phyloP scores from a whole-genome alignment of 2,113 vertebrate genomes.

The Nannospalax galili region DNA sequence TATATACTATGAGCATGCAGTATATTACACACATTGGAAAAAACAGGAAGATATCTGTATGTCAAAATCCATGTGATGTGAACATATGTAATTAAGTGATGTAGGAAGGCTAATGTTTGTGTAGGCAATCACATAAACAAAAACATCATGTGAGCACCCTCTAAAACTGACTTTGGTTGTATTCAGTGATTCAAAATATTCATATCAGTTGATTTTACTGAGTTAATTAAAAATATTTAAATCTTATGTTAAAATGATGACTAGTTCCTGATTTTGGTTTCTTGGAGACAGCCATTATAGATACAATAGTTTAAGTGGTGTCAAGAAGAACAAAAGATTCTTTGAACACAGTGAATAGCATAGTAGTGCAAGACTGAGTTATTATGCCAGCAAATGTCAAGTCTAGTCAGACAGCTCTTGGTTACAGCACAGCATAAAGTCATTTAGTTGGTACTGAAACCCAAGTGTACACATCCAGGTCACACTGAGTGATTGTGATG shows the following conservation, averaged over 20 bases:
- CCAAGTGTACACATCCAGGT: slow-evolving; percentile 51
- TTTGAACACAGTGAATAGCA: slow-evolving; percentile 12
- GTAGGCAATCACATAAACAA: neutral
- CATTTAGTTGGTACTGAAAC: slow-evolving; percentile 39
- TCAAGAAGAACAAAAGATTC: slow-evolving; percentile 34
- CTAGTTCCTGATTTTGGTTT: slow-evolving; percentile 17
- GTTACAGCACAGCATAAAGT: slow-evolving; percentile 49
- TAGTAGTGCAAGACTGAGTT: slow-evolving; percentile 46
- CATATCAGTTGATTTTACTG: neutral
- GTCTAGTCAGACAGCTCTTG: slow-evolving; percentile 44
- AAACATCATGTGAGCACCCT: neutral
- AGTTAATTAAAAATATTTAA: slow-evolving; percentile 51
- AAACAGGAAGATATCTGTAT: neutral
- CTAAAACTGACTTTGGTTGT: neutral
- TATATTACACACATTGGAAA: neutral
- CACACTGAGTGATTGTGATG: slow-evolving; percentile 53
- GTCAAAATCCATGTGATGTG: neutral
- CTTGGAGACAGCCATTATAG: slow-evolving; percentile 22
- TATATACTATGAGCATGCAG: neutral
- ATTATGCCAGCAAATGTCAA: slow-evolving; percentile 59
- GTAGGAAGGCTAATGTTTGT: no score
- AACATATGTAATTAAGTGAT: neutral
- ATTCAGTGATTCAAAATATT: neutral
- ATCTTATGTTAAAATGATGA: slow-evolving; percentile 48
- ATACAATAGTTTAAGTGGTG: slow-evolving; percentile 29